A percentile compares a stretch with the other conserved stretches of the same genome.
Conservation (phyloP, 2,113 vertebrate species). For the Ranitomeya variabilis region DNA sequence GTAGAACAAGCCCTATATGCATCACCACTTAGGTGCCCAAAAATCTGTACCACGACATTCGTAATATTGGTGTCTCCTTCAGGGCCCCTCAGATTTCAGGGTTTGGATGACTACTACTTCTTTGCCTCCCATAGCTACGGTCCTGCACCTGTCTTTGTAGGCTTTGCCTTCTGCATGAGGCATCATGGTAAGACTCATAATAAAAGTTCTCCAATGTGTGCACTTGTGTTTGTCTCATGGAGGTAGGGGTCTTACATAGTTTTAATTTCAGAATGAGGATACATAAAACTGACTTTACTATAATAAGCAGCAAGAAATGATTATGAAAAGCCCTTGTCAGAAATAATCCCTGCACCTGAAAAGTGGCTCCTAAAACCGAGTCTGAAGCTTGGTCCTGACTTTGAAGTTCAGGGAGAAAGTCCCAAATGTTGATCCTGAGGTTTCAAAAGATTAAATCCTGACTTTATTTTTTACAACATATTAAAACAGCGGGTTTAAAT, state of each 20-base stretch:
- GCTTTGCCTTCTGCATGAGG: no score
- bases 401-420: constrained; percentile 77
- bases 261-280: not conserved
- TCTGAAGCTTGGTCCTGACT: constrained; percentile 70
- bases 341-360: constrained; percentile 28
- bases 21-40: no score
- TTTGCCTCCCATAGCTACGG: no score
- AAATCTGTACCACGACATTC: no score
- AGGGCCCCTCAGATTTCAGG: no score
- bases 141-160: no score
- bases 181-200: no score
- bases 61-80: no score
- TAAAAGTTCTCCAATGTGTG: no score
- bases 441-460: constrained; percentile 77
- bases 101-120: no score
- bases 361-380: constrained; percentile 66
- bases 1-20: no score
- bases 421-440: constrained; percentile 74
- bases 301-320: constrained; percentile 7
- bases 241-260: not conserved
- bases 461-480: constrained; percentile 74
- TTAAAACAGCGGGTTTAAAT: constrained; percentile 74
- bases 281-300: not conserved
- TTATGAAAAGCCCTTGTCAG: not conserved
- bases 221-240: not conserved